Evolutionary conservation across 2,888 invertebrate species (phyloP), one percentile per base, ranked within the genome.

Genomic region (Amphipoea lucens): DNA sequence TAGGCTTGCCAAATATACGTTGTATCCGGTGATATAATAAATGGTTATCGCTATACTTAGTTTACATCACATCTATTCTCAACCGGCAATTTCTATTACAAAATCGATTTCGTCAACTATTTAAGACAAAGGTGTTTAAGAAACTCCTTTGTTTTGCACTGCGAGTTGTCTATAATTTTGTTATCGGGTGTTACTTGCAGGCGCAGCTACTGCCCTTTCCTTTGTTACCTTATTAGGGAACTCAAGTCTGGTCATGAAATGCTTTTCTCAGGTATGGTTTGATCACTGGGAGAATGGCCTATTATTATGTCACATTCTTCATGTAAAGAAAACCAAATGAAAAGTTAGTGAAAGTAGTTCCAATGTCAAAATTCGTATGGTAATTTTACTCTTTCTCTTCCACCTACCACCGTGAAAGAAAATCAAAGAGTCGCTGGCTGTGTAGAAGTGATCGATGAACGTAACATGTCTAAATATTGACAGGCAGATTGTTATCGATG

Each of bases 21-120:
- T 79, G 40, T 63, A 79, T 77, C 80, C 78, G 76, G 70, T 85
- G 80, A 78, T 78, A 82, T 80, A 82, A 84, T 77, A 77, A 85
- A 82, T 71, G 17, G 48, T 67, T 81, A 74, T 54, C n/a, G 63
- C 57, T 12, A 6, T 71, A 79, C 40, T 79, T 65, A 42, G 6
- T 80, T 84, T 65, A 69, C 42, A 66, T 66, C 66, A 51, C 57
- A 69, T n/a, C 6, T 36, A 67, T 60, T 57, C 60, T 20, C 29
- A 70, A 72, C 40, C 40, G 9, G 29, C n/a, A 5, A 12, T 57
- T 72, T 83, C 70, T 17, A 72, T 75, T 75, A 62, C 54, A 60
- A 80, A 83, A 75, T 69, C 42, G 23, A 54, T 71, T 66, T 60
- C 60, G 11, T 54, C 45, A 57, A 54, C 42, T n/a, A 45, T 36